Evolutionary conservation across 2,888 invertebrate species (phyloP), one percentile per base, ranked within the genome.

Genomic region (Xylota sylvarum): DNA sequence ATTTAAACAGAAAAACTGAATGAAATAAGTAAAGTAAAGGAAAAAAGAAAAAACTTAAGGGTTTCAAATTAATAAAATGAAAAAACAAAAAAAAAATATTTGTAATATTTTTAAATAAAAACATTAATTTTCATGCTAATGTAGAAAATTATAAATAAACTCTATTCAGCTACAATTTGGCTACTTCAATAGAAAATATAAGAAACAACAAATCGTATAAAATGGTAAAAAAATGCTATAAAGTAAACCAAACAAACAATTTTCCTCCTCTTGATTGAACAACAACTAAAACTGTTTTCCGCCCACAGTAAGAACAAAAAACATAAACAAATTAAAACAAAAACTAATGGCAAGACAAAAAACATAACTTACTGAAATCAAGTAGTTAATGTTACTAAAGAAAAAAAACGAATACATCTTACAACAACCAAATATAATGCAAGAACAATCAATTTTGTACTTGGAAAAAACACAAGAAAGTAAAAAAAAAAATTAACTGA

Each of bases 381-480:
- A 58, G 56, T 58, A 79, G 72, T 43, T 78, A 58, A 72, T 70
- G 56, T 48, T 60, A 72, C 46, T 67, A 56, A 76, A 23, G 56
- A 55, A 50, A 76, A 23, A 64, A 55, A 56, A 65, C 37, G 17
- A 27, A 84, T 55, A 77, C 58, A 74, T 74, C 72, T 74, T 35
- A 72, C 27, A 50, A 35, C 32, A 85, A 85, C 69, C 50, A 73
- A 77, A 86, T 65, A 74, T 43, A 76, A 88, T 88, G 88, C 88
- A 88, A 88, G 86, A 88, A 88, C 88, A 88, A 88, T 88, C 88
- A 88, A 86, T 88, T 88, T 88, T 88, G 88, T 88, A 88, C 87
- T 88, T 88, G 88, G 52, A 80, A 55, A n/a, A 86, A 67, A 82
- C 76, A 37, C 55, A 60, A 37, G 82, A 74, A 78, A 23, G 50